Conservation (phyloP, 2,113 vertebrate species). For the Vidua chalybeata region DNA sequence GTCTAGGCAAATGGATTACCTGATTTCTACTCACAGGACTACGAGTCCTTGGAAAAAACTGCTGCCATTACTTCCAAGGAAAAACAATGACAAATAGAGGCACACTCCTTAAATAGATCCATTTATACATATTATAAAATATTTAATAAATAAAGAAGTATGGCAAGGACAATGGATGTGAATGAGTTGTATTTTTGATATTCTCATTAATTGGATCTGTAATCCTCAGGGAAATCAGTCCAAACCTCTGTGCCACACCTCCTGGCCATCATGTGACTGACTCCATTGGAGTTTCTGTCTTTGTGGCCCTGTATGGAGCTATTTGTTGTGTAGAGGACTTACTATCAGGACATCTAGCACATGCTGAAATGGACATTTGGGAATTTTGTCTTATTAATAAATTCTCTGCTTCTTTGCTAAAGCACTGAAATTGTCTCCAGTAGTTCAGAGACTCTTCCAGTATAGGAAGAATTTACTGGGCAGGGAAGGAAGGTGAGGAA, state of each 20-base stretch:
- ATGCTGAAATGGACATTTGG: neutral
- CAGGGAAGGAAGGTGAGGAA: neutral
- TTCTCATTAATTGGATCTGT: neutral
- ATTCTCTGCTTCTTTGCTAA: neutral
- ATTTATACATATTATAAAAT: neutral
- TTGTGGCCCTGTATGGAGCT: neutral
- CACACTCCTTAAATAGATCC: neutral
- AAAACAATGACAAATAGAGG: neutral
- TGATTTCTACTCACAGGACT: neutral
- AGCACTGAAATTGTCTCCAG: neutral
- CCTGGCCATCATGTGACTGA: neutral
- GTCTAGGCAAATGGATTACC: neutral
- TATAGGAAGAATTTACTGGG: neutral
- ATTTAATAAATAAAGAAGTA: neutral
- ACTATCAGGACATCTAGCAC: neutral
- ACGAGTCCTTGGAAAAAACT: neutral
- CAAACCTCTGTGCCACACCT: neutral
- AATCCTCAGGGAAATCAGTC: neutral
- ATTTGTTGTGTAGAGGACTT: neutral
- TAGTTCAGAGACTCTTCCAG: neutral
- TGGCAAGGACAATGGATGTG: neutral
- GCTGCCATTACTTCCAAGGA: neutral
- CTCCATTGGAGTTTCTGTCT: neutral
- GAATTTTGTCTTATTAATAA: neutral
- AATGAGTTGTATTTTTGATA: neutral